Evolutionary conservation across 2,888 invertebrate species (phyloP).

Genomic region (Heliconius ismenius): DNA sequence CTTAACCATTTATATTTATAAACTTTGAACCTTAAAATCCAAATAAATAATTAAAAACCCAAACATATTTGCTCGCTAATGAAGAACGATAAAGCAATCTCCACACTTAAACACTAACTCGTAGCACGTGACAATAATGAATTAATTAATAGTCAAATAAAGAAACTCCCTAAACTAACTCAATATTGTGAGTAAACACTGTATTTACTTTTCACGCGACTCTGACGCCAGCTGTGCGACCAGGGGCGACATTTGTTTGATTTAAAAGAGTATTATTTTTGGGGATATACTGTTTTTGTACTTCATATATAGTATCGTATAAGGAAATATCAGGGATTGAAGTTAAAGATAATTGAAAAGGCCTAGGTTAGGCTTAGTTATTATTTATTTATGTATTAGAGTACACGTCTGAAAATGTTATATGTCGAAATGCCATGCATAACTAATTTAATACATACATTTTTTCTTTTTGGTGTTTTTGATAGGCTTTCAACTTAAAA

Average conservation of each 20-base stretch:
- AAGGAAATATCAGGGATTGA: constrained; percentile 3
- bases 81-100: constrained; percentile 9
- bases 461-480: too few relatives aligned
- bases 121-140: constrained; percentile 35
- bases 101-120: neutral
- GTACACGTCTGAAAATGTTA: too few relatives aligned
- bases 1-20: neutral
- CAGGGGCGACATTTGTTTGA: constrained; percentile 48
- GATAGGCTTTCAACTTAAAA: too few relatives aligned
- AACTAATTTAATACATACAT: too few relatives aligned
- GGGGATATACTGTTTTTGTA: constrained; percentile 1
- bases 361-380: neutral
- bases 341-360: neutral
- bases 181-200: constrained; percentile 59
- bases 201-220: constrained; percentile 58
- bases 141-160: constrained; percentile 47
- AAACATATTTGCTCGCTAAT: neutral
- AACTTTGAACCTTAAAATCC: neutral
- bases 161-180: constrained; percentile 46
- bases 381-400: neutral
- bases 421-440: too few relatives aligned
- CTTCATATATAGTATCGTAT: neutral
- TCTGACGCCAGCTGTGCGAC: constrained; percentile 63
- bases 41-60: neutral
- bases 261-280: constrained; percentile 21